Conservation (phyloP, 1,140 invertebrate species). For the Plodia interpunctella region DNA sequence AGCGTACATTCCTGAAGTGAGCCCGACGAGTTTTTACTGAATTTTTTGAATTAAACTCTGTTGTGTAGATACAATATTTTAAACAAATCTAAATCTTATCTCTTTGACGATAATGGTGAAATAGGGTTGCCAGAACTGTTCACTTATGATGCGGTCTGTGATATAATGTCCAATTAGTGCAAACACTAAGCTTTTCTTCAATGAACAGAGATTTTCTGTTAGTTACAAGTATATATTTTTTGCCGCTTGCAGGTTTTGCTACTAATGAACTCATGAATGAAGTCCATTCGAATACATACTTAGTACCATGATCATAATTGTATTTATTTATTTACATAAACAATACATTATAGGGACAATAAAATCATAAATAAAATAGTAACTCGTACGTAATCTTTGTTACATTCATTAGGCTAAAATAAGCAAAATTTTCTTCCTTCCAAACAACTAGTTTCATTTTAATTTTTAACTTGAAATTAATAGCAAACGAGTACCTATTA, state of each 20-base stretch:
- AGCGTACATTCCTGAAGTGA: slow-evolving; percentile 18
- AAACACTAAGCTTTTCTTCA: slow-evolving; percentile 36
- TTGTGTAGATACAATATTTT: neutral
- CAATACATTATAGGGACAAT: too few relatives aligned
- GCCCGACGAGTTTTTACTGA: slow-evolving; percentile 23
- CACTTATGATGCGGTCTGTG: slow-evolving; percentile 12
- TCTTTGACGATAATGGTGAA: neutral
- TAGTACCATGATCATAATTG: too few relatives aligned
- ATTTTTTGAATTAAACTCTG: slow-evolving; percentile 28
- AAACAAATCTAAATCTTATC: neutral
- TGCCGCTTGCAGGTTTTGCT: neutral
- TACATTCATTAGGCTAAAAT: too few relatives aligned
- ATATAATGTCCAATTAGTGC: slow-evolving; percentile 41
- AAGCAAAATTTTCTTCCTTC: too few relatives aligned
- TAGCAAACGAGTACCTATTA: too few relatives aligned
- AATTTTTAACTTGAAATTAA: too few relatives aligned
- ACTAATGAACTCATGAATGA: slow-evolving; percentile 32
- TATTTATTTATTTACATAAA: too few relatives aligned
- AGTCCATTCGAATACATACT: slow-evolving; percentile 2
- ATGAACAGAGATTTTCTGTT: slow-evolving; percentile 33
- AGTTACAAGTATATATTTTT: slow-evolving; percentile 20
- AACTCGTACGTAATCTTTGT: too few relatives aligned
- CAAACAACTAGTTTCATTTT: too few relatives aligned
- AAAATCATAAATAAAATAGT: too few relatives aligned
- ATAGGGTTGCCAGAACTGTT: neutral